Evolutionary conservation across 2,888 invertebrate species (phyloP).

Genomic region (Cheilosia vernalis): DNA sequence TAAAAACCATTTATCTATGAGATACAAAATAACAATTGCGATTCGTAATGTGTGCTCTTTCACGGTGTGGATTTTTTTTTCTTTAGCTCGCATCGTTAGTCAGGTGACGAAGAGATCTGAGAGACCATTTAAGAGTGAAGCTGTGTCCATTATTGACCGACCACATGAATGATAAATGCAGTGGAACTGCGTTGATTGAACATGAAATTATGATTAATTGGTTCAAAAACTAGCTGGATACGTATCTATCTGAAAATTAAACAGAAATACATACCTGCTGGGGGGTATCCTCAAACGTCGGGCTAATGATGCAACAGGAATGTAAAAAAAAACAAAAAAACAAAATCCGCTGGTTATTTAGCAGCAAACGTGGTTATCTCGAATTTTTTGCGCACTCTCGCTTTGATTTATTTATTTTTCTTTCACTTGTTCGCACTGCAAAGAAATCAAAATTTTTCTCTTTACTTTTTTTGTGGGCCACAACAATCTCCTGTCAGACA

Average conservation of each 20-base stretch:
- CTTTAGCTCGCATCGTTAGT: conserved; percentile 39
- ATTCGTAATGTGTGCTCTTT: conserved; percentile 61
- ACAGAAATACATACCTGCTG: conserved; percentile 52
- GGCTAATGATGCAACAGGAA: conserved; percentile 42
- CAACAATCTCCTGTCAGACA: background rate
- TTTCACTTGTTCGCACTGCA: conserved; percentile 26
- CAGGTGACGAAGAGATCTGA: conserved; percentile 19
- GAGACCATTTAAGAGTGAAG: background rate
- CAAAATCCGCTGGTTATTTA: conserved; percentile 54
- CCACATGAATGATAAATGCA: conserved; percentile 18
- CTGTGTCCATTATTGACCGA: conserved; percentile 1
- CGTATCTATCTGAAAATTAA: background rate
- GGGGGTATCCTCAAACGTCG: conserved; percentile 61
- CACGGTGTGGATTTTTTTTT: conserved; percentile 25
- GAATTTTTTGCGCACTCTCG: conserved; percentile 35
- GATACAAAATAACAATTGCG: conserved; percentile 50
- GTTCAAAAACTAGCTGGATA: background rate
- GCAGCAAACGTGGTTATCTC: conserved; percentile 31
- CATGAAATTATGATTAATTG: conserved; percentile 65
- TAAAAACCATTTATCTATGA: conserved; percentile 48
- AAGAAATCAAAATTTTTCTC: conserved; percentile 19
- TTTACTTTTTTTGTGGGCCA: background rate
- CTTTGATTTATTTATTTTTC: conserved; percentile 19
- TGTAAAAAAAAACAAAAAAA: conserved; percentile 40
- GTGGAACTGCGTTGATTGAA: conserved; percentile 45